Evolutionary conservation across 2,113 vertebrate genomes (phyloP).

Genomic region (Orcinus orca): DNA sequence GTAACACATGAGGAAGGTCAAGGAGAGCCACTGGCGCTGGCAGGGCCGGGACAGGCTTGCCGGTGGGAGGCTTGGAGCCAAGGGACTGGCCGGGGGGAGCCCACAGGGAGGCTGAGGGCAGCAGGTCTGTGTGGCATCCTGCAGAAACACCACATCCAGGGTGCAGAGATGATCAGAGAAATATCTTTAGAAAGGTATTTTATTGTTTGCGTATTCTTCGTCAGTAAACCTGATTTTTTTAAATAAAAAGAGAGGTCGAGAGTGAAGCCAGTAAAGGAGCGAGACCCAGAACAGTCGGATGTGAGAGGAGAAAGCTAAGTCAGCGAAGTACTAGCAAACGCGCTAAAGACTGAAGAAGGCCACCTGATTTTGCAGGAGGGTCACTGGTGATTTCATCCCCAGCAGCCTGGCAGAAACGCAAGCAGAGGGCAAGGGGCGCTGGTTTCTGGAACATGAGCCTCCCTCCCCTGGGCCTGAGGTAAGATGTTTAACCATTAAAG

Average conservation of each 20-base stretch:
- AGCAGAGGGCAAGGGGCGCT: neutral
- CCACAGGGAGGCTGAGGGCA: neutral
- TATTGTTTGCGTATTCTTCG: neutral
- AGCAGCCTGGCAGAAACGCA: neutral
- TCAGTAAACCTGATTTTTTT: neutral
- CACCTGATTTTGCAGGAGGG: neutral
- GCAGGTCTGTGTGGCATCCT: neutral
- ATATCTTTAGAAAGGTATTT: neutral
- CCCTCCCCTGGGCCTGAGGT: neutral
- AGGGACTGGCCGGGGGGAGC: accelerated
- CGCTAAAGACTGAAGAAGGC: neutral
- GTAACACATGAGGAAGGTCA: accelerated
- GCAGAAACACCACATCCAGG: neutral
- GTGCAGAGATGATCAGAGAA: neutral
- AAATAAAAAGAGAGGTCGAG: neutral
- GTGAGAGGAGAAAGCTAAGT: neutral
- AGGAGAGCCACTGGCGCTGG: too few relatives aligned
- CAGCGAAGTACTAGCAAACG: neutral
- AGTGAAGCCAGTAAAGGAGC: neutral
- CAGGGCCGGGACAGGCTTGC: neutral
- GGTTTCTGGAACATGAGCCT: neutral
- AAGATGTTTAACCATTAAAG: neutral
- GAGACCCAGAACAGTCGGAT: neutral
- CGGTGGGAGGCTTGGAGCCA: neutral
- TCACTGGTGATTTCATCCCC: neutral